Conservation (phyloP, 2,797 vertebrate species). For the Tiaroga cobitis region DNA sequence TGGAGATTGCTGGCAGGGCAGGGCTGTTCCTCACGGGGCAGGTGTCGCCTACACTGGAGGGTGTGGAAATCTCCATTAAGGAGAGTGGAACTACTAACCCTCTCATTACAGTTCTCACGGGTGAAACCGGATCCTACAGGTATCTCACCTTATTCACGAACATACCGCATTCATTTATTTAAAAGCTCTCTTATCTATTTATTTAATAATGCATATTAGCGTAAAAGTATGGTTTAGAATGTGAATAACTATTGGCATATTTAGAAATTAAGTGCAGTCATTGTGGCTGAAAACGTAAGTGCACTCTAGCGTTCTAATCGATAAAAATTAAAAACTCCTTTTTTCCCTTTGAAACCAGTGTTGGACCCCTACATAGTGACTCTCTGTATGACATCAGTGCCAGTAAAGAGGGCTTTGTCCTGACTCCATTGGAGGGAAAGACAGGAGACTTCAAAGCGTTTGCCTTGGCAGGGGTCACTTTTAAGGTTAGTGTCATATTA, state of each 20-base stretch:
- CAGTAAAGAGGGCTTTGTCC: constrained; percentile 92
- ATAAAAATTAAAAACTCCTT: neutral
- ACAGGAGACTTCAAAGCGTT: constrained; percentile 96
- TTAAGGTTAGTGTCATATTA: constrained; percentile 82
- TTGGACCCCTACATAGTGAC: constrained; percentile 95
- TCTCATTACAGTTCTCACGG: constrained; percentile 89
- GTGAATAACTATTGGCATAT: neutral
- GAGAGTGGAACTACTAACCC: constrained; percentile 83
- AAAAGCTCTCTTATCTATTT: neutral
- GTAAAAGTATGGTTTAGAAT: constrained; percentile 1
- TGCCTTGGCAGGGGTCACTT: constrained; percentile 94
- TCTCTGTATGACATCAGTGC: constrained; percentile 89
- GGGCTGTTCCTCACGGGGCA: constrained; percentile 92
- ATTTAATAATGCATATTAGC: neutral
- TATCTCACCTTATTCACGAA: constrained; percentile 60
- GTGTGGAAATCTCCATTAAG: constrained; percentile 92
- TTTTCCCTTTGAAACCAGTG: constrained; percentile 70
- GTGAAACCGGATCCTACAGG: constrained; percentile 91
- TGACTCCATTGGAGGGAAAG: constrained; percentile 89
- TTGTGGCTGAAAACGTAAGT: neutral
- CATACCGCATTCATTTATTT: neutral
- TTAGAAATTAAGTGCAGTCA: neutral
- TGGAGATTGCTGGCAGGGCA: constrained; percentile 90
- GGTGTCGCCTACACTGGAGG: constrained; percentile 90
- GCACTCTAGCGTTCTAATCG: neutral